Evolutionary conservation across 2,888 invertebrate genomes (phyloP), one percentile per base, ranked within the genome.

Genomic region (Strigamia crassipes): DNA sequence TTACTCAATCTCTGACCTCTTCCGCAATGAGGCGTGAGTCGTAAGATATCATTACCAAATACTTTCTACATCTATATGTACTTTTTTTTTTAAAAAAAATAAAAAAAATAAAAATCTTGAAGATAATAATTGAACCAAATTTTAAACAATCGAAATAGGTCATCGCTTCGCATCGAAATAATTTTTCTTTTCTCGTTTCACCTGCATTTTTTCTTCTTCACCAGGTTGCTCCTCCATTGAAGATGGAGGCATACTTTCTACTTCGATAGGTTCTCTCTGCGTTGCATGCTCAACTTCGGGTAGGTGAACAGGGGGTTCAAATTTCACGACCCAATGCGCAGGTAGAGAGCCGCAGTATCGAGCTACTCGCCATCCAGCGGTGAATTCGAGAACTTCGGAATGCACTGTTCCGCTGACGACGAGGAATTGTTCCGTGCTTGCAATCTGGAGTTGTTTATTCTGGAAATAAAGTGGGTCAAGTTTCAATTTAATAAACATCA

Each of bases 121-220:
- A n/a, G n/a, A n/a, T n/a, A n/a, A n/a, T n/a, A n/a, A n/a, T n/a
- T n/a, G n/a, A n/a, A n/a, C n/a, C n/a, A n/a, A n/a, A n/a, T n/a
- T n/a, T n/a, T n/a, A n/a, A n/a, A n/a, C n/a, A n/a, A n/a, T n/a
- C n/a, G n/a, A n/a, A 51, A 6, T n/a, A 18, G 18, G 61, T 18
- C 73, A 15, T 15, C 21, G 15, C 21, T n/a, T n/a, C n/a, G n/a
- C 31, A 8, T n/a, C n/a, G n/a, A 4, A 8, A 15, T n/a, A 8
- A n/a, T 18, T 31, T 4, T 18, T 27, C 13, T 73, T 18, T n/a
- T 80, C 21, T 27, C 13, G 4, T 18, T n/a, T 80, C 21, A 80
- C 80, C 80, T 80, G 80, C 80, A 80, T 80, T 80, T 80, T 80
- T 23, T 80, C 80, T 23, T 80, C 80, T 31, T 80, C 80, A 13